Percentiles rank a stretch among this genome's conserved stretches.
phyloP scores from a whole-genome alignment of 2,797 vertebrate genomes.

The Mareca strepera region DNA sequence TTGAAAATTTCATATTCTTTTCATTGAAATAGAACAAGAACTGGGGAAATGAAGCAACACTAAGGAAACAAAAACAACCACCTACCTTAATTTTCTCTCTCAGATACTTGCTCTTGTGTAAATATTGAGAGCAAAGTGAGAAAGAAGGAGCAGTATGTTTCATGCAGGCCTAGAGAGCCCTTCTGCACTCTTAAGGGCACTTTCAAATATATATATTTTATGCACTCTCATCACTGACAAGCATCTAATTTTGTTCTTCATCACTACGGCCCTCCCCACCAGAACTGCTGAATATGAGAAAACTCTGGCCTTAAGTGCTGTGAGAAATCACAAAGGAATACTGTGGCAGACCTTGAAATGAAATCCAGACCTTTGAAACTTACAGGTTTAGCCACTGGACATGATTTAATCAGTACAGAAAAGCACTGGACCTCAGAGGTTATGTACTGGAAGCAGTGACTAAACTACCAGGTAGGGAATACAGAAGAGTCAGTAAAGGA shows the following conservation, averaged over 20 bases:
- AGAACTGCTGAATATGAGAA: neutral
- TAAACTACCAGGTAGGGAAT: neutral
- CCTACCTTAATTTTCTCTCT: neutral
- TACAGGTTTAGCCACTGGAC: neutral
- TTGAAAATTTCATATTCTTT: neutral
- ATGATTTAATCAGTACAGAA: neutral
- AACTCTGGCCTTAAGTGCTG: neutral
- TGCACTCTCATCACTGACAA: neutral
- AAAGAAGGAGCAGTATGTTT: neutral
- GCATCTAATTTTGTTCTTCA: neutral
- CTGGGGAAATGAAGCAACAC: neutral
- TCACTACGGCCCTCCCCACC: neutral
- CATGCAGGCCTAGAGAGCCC: neutral
- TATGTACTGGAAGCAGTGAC: neutral
- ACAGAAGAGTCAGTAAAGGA: neutral
- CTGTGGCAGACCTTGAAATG: neutral
- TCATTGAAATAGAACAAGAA: neutral
- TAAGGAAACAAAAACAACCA: neutral
- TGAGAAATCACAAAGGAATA: neutral
- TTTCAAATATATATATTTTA: neutral
- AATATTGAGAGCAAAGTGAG: fast-evolving
- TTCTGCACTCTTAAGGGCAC: neutral
- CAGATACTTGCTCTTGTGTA: neutral
- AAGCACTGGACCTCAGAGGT: neutral
- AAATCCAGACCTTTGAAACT: neutral